Evolutionary conservation across 2,888 invertebrate genomes (phyloP).

Genomic region (Hyposoter didymator): DNA sequence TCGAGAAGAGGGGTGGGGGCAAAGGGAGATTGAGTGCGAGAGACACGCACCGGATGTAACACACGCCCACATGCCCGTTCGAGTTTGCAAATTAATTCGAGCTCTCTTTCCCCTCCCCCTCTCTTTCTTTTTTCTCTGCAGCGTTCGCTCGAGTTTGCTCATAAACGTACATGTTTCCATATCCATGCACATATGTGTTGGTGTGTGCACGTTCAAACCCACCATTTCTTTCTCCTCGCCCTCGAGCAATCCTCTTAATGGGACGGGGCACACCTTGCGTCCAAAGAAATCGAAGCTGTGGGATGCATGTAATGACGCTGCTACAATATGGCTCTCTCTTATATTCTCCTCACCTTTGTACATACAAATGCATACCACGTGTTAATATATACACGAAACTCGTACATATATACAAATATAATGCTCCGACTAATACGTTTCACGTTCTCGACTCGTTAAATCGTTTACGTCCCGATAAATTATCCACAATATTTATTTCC

Average conservation of each 20-base stretch:
- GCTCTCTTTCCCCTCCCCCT: conserved; percentile 47
- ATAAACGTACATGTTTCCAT: conserved; percentile 13
- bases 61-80: conserved; percentile 68
- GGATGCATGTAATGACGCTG: conserved; percentile 78
- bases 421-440: conserved; percentile 45
- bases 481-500: conserved; percentile 50
- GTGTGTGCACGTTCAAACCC: conserved; percentile 6
- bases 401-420: conserved; percentile 58
- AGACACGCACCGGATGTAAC: conserved; percentile 71
- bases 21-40: conserved; percentile 52
- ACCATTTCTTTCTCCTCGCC: conserved; percentile 60
- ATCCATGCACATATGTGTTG: neutral
- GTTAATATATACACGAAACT: conserved; percentile 66
- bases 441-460: conserved; percentile 56
- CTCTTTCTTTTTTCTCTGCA: conserved; percentile 26
- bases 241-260: conserved; percentile 71
- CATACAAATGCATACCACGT: conserved; percentile 26
- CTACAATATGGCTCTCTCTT: conserved; percentile 75
- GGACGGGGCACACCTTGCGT: conserved; percentile 82
- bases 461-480: conserved; percentile 65
- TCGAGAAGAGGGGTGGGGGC: conserved; percentile 31
- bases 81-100: conserved; percentile 72
- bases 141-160: conserved; percentile 53
- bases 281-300: conserved; percentile 78
- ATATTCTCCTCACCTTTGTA: conserved; percentile 38